Evolutionary conservation across 35 echinoderm and acorn worm species (phyloP).

Genomic region (Heliocidaris erythrogramma): DNA sequence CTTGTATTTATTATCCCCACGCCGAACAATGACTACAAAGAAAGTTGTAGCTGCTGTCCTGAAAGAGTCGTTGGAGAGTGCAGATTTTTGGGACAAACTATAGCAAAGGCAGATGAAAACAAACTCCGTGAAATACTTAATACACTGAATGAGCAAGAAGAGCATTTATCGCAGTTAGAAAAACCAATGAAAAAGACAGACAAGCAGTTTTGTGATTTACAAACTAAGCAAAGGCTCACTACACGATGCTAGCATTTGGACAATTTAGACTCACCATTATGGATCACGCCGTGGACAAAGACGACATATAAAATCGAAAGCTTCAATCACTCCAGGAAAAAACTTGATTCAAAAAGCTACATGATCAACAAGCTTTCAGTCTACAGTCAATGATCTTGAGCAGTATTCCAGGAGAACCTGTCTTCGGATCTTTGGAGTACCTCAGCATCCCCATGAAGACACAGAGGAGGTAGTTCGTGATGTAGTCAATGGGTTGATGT

Average conservation of each 20-base stretch:
- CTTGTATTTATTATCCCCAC: no score
- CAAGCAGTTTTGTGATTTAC: not conserved
- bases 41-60: no score
- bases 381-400: not conserved
- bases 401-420: not conserved
- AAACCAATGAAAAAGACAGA: slow-evolving; percentile 17
- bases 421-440: slow-evolving; percentile 12
- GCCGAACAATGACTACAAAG: no score
- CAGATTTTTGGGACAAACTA: slow-evolving; percentile 5
- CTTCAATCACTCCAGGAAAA: not conserved
- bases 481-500: slow-evolving; percentile 14
- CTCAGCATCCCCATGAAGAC: not conserved
- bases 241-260: not conserved
- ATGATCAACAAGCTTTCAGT: not conserved
- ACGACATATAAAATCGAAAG: not conserved
- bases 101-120: slow-evolving; percentile 17
- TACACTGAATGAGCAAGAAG: no score
- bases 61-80: not conserved
- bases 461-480: not conserved
- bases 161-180: no score
- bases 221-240: not conserved
- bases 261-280: not conserved
- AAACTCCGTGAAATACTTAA: slow-evolving; percentile 29
- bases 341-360: not conserved
- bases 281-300: not conserved